Evolutionary conservation across 2,113 vertebrate species (phyloP).

Genomic region (Grammatotria lemairii): DNA sequence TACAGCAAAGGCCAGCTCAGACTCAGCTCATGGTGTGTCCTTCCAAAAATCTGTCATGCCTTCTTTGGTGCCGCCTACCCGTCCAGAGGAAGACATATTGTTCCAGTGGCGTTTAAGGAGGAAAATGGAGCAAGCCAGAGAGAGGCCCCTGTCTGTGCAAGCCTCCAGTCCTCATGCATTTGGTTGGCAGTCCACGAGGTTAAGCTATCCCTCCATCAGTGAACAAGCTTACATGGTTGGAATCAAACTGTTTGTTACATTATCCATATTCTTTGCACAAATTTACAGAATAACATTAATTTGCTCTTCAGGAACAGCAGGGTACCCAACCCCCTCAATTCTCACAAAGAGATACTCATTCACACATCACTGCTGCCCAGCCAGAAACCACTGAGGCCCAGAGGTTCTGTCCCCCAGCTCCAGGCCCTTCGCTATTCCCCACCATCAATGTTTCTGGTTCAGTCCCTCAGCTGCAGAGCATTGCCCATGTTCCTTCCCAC

Average conservation of each 20-base stretch:
- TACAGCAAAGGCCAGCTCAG: neutral
- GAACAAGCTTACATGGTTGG: constrained; percentile 28
- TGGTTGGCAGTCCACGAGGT: neutral
- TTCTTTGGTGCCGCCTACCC: neutral
- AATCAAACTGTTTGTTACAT: neutral
- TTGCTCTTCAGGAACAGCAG: neutral
- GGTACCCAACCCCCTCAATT: neutral
- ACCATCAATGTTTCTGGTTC: constrained; percentile 22
- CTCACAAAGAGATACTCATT: neutral
- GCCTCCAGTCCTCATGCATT: neutral
- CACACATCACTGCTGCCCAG: neutral
- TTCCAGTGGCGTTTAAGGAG: constrained; percentile 85
- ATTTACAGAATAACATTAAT: neutral
- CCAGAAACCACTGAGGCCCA: neutral
- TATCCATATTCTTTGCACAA: neutral
- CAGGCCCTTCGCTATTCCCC: neutral
- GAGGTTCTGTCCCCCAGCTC: neutral
- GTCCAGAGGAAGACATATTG: constrained; percentile 81
- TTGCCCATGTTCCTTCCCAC: constrained; percentile 42
- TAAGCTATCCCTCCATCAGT: neutral
- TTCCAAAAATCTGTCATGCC: neutral
- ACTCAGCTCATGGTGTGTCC: neutral
- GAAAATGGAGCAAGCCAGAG: constrained; percentile 78
- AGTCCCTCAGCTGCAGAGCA: constrained; percentile 9
- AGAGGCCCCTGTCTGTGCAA: constrained; percentile 13